Evolutionary conservation across 2,797 vertebrate species (phyloP).

Genomic region (Dendrocincla tyrannina): DNA sequence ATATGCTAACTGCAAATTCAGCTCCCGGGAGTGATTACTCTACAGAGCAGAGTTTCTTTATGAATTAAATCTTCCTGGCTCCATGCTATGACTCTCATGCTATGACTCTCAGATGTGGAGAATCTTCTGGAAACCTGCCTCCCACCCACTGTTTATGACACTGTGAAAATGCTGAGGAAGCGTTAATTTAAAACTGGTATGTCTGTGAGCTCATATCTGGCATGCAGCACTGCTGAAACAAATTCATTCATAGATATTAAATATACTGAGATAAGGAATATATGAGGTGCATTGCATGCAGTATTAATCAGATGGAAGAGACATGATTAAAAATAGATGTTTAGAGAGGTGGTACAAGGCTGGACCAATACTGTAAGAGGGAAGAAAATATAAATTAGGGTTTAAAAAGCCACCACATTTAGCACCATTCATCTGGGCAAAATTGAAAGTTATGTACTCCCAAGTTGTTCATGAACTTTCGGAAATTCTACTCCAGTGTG

Average conservation of each 20-base stretch:
- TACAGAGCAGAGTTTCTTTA: not conserved
- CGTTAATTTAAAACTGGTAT: not conserved
- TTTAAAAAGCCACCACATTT: not conserved
- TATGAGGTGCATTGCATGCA: not conserved
- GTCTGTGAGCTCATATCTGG: constrained; percentile 18
- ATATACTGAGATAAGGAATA: not conserved
- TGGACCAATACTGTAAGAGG: not conserved
- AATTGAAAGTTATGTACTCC: not conserved
- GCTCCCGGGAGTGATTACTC: not conserved
- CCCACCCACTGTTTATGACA: constrained; percentile 16
- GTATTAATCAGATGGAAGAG: not conserved
- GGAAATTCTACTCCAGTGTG: not conserved
- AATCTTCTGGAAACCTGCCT: constrained; percentile 34
- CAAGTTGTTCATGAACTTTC: not conserved
- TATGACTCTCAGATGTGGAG: not conserved
- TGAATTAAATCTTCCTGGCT: not conserved
- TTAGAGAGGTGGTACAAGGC: not conserved
- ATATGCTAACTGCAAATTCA: not conserved
- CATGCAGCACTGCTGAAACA: not conserved
- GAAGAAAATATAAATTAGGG: not conserved
- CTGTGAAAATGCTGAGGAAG: constrained; percentile 30
- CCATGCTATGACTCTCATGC: not conserved
- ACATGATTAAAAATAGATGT: not conserved
- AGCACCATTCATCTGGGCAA: not conserved
- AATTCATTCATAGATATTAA: constrained; percentile 23